Evolutionary conservation across 2,113 vertebrate genomes (phyloP).

Genomic region (Myrmophylax atrothorax): DNA sequence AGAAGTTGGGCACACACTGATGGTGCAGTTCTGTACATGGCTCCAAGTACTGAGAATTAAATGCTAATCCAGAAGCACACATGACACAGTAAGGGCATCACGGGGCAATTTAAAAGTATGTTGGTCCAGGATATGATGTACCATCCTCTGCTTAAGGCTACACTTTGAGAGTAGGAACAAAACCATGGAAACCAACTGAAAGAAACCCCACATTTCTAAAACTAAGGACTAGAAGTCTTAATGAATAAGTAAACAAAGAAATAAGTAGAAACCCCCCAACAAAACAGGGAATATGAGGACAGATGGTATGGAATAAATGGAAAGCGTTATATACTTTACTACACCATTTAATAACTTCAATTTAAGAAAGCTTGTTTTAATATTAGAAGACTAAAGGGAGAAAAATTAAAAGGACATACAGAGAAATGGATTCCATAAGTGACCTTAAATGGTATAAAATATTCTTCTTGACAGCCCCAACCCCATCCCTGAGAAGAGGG

Average conservation of each 20-base stretch:
- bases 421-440: not conserved
- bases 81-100: not conserved
- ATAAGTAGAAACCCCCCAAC: not conserved
- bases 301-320: not conserved
- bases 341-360: not conserved
- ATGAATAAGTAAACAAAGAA: not conserved
- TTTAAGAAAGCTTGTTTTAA: not conserved
- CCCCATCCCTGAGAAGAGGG: rapidly evolving
- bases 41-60: not conserved
- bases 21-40: rapidly evolving
- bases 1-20: rapidly evolving
- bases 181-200: not conserved
- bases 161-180: not conserved
- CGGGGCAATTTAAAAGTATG: not conserved
- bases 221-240: not conserved
- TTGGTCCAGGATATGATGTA: not conserved
- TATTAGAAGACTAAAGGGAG: not conserved
- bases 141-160: not conserved
- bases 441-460: not conserved
- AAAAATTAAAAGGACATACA: not conserved
- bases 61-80: not conserved
- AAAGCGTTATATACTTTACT: not conserved
- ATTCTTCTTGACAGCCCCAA: not conserved
- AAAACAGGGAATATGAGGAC: not conserved
- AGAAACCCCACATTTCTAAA: not conserved